phyloP scores from a whole-genome alignment of 2,113 vertebrate species.

The Anthoscopus minutus region DNA sequence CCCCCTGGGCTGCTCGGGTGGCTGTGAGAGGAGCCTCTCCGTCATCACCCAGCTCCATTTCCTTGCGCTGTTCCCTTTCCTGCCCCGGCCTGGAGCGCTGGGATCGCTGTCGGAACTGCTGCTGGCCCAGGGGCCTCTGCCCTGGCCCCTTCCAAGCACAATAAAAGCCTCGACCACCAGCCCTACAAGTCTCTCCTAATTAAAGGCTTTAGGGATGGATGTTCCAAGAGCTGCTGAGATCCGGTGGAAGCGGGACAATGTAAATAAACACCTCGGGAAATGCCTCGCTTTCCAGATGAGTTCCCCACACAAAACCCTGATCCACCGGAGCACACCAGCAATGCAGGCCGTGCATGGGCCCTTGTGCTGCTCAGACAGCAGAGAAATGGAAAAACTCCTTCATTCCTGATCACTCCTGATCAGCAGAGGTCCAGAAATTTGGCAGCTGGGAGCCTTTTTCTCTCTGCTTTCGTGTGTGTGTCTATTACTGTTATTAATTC shows the following conservation, averaged over 20 bases:
- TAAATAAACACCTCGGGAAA: conserved; percentile 29
- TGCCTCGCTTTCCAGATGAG: background rate
- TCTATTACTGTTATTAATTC: background rate
- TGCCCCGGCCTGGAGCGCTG: background rate
- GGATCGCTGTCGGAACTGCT: background rate
- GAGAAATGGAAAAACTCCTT: background rate
- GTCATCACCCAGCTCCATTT: background rate
- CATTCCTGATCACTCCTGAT: background rate
- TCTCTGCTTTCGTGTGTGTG: background rate
- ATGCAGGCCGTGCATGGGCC: background rate
- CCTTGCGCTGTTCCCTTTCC: background rate
- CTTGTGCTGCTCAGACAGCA: background rate
- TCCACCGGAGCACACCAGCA: background rate
- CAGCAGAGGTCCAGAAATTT: background rate
- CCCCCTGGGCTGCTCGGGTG: background rate
- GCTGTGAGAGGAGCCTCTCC: background rate
- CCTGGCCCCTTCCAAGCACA: conserved; percentile 13
- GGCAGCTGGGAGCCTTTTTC: background rate
- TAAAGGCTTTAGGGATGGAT: background rate
- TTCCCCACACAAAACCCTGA: background rate
- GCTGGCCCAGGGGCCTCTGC: background rate
- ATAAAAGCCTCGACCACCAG: conserved; percentile 8
- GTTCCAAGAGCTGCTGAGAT: conserved; percentile 20
- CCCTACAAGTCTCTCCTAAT: conserved; percentile 18
- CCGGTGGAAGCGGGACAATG: conserved; percentile 31